Base-by-base conservation (phyloP, 2,888 invertebrate genomes). In the Tachystola acroxantha region DNA sequence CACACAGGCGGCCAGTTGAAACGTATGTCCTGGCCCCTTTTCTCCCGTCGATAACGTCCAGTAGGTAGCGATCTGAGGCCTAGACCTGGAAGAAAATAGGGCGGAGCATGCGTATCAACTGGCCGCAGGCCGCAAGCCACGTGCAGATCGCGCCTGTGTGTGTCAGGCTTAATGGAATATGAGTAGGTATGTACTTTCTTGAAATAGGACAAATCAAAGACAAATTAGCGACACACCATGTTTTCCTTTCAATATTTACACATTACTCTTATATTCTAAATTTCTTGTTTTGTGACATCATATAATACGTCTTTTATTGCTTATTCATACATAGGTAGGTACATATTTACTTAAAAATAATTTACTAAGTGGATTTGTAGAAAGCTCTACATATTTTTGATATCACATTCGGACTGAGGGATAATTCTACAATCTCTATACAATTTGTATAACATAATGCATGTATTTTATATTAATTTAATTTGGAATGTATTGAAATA, bases 201-300 rank as follows among this genome's bases (percentile, higher is more conserved):
- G n/a, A n/a, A n/a, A n/a, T n/a, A 50, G 54, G 37, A 45, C 49
- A 74, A 75, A 74, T 73, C 52, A 76, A 74, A 75, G 65, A 70
- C 65, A 50, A 51, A 68, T 62, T 72, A 58, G 64, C 75, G 72
- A 71, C 71, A 70, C 62, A 78, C 69, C 72, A 64, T 65, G 76
- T 73, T 74, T 76, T 80, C 77, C 69, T 68, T 72, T 66, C 59
- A 72, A 72, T 79, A 80, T 81, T 73, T 76, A 81, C 77, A 66
- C 46, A 68, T 10, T 19, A 13, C 13, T 6, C 34, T 19, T 39
- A 27, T 2, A 6, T 20, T 13, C 27, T 30, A 34, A 19, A 7
- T 6, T 35, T 34, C 32, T 22, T 32, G 13, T 6, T 35, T 34
- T 35, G 28, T 32, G 39, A 32, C 34, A 13, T 10, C 7, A 13